Conservation (phyloP, 2,797 vertebrate genomes). For the Kryptopterus vitreolus region DNA sequence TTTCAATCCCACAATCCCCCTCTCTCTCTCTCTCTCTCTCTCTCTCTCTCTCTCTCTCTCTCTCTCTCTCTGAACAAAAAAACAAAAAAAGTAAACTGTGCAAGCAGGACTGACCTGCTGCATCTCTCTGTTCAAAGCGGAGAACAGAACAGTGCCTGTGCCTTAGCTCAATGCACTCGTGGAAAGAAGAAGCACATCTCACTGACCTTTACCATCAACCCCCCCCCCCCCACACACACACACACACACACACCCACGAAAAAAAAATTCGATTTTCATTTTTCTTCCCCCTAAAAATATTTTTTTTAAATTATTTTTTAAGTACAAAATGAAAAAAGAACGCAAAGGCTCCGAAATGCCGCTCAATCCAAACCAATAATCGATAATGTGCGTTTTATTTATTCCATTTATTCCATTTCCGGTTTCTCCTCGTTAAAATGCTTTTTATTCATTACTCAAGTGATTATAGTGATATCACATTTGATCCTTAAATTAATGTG, state of each 20-base stretch:
- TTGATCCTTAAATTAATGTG: too few species aligned
- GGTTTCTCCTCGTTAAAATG: neutral
- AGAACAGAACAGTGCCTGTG: slow-evolving; percentile 90
- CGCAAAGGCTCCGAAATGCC: slow-evolving; percentile 25
- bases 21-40: neutral
- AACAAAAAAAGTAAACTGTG: slow-evolving; percentile 69
- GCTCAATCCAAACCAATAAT: neutral
- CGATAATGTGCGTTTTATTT: neutral
- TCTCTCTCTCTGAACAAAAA: neutral
- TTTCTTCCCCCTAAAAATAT: neutral
- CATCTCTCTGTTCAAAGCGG: slow-evolving; percentile 90
- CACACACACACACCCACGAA: too few species aligned
- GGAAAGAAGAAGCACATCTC: slow-evolving; percentile 99
- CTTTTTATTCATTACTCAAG: neutral
- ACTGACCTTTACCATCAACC: slow-evolving; percentile 61
- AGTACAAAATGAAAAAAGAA: slow-evolving; percentile 33
- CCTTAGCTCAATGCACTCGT: slow-evolving; percentile 97
- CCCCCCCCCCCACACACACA: too few species aligned
- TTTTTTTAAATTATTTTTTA: neutral
- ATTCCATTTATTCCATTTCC: neutral
- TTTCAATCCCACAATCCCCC: neutral
- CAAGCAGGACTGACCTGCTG: slow-evolving; percentile 79
- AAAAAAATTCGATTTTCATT: slow-evolving; percentile 43
- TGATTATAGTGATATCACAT: too few species aligned
- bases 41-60: neutral